Base-by-base conservation (phyloP, 2,888 invertebrate species). In the Galeruca laticollis region DNA sequence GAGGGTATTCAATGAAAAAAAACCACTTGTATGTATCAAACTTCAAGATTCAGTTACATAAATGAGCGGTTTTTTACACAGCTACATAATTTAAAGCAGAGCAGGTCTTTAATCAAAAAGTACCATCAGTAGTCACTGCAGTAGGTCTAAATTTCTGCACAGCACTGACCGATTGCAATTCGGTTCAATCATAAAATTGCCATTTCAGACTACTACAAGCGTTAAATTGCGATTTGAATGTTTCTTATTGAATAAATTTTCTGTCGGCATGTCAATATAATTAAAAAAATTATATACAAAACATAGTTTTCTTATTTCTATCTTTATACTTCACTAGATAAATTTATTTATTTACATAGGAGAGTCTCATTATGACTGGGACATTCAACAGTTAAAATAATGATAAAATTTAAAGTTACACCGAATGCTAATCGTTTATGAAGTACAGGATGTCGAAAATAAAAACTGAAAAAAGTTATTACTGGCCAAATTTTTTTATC, bases 121-220 rank as follows among this genome's bases (percentile, higher is more conserved):
- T 43, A 43, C 43, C 15, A 51, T 51, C 51, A 21, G 51, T 51
- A 51, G 51, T 51, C 20, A 51, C 51, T 51, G 18, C 51, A 21
- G 51, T 51, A 11, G 43, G 51, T 51, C 21, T 51, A 11, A 51
- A 51, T 51, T 20, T 21, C 10, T 11, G 2, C 51, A 21, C 51
- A 51, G 21, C 51, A 51, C 20, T 51, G 51, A 51, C 20, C 21
- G 51, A 51, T 51, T 21, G 51, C 51, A 21, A 51, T 18, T 51
- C 20, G 2, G 21, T 21, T 51, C 51, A 13, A 21, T 51, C 51
- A 51, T 8, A 51, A 51, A 51, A 51, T 51, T 8, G 11, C 51
- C 51, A 21, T 20, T 51, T 51, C 51, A 10, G 20, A 11, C 11
- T 21, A 20, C 51, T 21, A 51, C 21, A 51, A 51, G 20, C 51